phyloP scores from a whole-genome alignment of 2,888 invertebrate genomes.

The Troglohyphantes excavatus region DNA sequence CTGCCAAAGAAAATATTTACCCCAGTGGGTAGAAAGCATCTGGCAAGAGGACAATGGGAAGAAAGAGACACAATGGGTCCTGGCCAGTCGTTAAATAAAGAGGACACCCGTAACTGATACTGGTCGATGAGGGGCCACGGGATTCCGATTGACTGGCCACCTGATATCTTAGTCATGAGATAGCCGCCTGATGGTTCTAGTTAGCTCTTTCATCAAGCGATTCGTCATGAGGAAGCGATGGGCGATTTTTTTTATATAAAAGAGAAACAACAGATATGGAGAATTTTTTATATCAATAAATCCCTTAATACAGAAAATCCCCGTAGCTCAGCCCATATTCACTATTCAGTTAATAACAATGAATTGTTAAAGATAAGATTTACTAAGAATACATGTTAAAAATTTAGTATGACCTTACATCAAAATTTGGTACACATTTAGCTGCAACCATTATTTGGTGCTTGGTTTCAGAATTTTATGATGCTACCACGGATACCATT shows the following conservation, averaged over 20 bases:
- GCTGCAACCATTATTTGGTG: too few species aligned
- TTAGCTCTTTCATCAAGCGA: background rate
- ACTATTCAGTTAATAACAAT: too few species aligned
- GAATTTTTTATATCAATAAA: background rate
- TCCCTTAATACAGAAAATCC: too few species aligned
- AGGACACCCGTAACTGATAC: constrained; percentile 41
- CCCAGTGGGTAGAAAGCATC: background rate
- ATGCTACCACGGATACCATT: too few species aligned
- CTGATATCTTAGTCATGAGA: constrained; percentile 42
- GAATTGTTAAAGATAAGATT: too few species aligned
- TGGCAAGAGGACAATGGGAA: background rate
- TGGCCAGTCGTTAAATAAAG: constrained; percentile 26
- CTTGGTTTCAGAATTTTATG: too few species aligned
- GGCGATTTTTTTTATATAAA: background rate
- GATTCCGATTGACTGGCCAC: constrained; percentile 36
- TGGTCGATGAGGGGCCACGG: constrained; percentile 9
- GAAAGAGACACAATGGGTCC: background rate
- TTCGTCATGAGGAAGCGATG: background rate
- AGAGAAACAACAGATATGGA: background rate
- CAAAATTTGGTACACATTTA: too few species aligned
- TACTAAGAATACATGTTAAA: too few species aligned
- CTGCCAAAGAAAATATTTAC: background rate
- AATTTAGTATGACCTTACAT: too few species aligned
- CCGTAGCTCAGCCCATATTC: too few species aligned
- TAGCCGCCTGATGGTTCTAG: constrained; percentile 1